phyloP scores from a whole-genome alignment of 2,888 invertebrate genomes.

The Amiota communis region DNA sequence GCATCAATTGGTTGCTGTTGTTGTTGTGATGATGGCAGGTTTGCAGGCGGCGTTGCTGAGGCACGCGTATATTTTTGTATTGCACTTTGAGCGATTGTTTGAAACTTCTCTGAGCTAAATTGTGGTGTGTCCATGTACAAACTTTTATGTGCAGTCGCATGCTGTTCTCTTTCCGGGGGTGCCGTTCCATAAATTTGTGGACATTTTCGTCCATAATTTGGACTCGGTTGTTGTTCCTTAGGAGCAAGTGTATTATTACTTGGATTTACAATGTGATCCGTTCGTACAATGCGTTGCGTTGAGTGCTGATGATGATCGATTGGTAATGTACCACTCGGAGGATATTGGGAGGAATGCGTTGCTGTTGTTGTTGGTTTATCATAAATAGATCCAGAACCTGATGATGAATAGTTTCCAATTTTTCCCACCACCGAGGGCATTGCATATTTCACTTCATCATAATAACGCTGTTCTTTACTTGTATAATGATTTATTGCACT shows the following conservation, averaged over 20 bases:
- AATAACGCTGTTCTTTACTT: conserved; percentile 40
- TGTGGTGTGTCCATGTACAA: conserved; percentile 66
- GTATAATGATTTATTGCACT: conserved; percentile 35
- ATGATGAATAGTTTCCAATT: conserved; percentile 39
- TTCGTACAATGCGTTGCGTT: conserved; percentile 37
- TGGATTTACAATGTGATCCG: conserved; percentile 64
- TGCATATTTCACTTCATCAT: conserved; percentile 52
- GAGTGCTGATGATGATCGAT: not conserved
- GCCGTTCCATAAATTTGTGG: conserved; percentile 63
- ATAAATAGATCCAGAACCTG: not conserved
- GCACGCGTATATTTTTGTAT: conserved; percentile 58
- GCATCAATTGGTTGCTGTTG: not conserved
- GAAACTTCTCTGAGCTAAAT: conserved; percentile 66
- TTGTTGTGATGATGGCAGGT: conserved; percentile 34
- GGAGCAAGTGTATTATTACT: conserved; percentile 58
- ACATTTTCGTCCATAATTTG: conserved; percentile 66
- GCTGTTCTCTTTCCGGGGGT: conserved; percentile 35
- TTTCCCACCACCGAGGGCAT: conserved; percentile 44
- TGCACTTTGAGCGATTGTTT: conserved; percentile 57
- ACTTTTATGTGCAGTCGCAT: conserved; percentile 56
- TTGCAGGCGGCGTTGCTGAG: too few relatives aligned
- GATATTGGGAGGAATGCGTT: not conserved
- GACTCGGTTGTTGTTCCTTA: conserved; percentile 66
- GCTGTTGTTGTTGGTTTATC: conserved; percentile 24
- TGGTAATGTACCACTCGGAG: not conserved